Evolutionary conservation across 1,140 invertebrate genomes (phyloP).

Genomic region (Thalassaphorura encarpata): DNA sequence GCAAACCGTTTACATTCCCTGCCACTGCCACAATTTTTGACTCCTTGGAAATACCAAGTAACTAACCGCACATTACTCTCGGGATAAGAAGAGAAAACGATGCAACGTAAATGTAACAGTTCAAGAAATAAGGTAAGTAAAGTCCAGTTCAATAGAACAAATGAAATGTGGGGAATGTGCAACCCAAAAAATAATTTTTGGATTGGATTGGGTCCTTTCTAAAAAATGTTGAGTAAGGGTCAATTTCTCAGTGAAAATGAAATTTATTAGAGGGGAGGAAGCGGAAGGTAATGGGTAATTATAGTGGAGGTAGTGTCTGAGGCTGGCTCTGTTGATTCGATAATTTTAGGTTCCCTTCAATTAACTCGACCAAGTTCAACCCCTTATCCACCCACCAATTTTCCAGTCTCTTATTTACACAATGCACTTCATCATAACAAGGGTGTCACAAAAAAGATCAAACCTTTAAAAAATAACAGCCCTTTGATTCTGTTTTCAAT

Average conservation of each 20-base stretch:
- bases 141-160: not conserved
- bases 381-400: not conserved
- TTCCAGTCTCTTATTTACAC: not conserved
- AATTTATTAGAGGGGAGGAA: conserved; percentile 10
- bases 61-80: not conserved
- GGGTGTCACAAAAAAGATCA: not conserved
- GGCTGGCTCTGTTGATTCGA: conserved; percentile 27
- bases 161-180: not conserved
- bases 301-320: conserved; percentile 14
- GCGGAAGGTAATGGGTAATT: conserved; percentile 19
- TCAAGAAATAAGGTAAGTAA: not conserved
- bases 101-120: not conserved
- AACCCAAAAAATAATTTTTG: not conserved
- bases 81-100: not conserved
- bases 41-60: not conserved
- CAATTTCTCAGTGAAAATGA: not conserved
- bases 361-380: conserved; percentile 12
- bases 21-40: not conserved
- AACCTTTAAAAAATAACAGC: not conserved
- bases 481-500: not conserved
- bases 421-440: not conserved
- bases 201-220: not conserved
- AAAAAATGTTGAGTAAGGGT: not conserved
- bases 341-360: conserved; percentile 24
- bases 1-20: not conserved